phyloP scores from a whole-genome alignment of 2,797 vertebrate species.

The Euphonia xanthogaster region DNA sequence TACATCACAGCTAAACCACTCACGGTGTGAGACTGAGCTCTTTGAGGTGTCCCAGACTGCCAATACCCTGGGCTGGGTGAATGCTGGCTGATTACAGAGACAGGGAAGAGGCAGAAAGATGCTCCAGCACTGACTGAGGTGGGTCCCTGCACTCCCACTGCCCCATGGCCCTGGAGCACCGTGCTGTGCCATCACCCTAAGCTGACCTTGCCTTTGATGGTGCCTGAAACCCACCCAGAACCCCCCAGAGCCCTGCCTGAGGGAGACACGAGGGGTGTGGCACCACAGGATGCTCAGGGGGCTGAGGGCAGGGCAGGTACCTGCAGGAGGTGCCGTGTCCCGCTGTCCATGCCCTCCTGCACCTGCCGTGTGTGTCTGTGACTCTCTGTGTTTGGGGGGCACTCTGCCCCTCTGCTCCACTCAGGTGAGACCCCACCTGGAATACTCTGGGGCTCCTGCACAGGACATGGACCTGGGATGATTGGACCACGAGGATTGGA shows the following conservation, averaged over 20 bases:
- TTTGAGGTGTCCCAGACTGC: background rate
- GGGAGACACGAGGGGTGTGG: accelerated
- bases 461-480: background rate
- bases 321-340: background rate
- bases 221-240: background rate
- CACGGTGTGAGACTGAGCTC: background rate
- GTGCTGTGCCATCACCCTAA: background rate
- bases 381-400: background rate
- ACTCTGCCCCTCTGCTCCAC: background rate
- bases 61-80: too few species aligned
- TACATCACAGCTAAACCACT: background rate
- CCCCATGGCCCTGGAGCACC: background rate
- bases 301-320: background rate
- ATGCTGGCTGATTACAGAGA: background rate
- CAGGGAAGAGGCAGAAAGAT: accelerated
- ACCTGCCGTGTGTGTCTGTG: accelerated
- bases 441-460: background rate
- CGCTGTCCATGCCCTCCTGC: background rate
- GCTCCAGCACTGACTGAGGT: accelerated
- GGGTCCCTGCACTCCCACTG: accelerated
- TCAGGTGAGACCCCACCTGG: background rate
- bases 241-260: accelerated
- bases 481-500: background rate
- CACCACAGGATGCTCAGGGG: background rate
- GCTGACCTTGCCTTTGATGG: background rate